Evolutionary conservation across 2,113 vertebrate genomes (phyloP).

Genomic region (Ictidomys tridecemlineatus): DNA sequence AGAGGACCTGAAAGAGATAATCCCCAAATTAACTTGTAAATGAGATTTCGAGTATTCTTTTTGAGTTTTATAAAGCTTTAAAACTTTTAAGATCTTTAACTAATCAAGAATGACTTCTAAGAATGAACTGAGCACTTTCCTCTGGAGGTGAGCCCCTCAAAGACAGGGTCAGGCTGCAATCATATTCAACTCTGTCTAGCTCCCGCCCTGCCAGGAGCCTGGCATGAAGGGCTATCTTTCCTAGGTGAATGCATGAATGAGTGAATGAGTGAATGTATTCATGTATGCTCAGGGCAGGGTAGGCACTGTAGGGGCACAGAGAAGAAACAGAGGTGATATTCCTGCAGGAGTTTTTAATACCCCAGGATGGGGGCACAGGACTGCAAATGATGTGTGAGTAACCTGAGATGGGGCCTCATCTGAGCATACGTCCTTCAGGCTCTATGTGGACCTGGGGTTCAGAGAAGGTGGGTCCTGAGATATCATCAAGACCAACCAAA

Average conservation of each 20-base stretch:
- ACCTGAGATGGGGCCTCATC: background rate
- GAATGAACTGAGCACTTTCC: conserved; percentile 26
- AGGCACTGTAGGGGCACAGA: background rate
- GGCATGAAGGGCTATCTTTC: background rate
- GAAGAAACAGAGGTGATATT: background rate
- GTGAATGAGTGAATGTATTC: background rate
- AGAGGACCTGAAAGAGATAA: conserved; percentile 57
- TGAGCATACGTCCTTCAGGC: background rate
- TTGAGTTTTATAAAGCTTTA: conserved; percentile 58
- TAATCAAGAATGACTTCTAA: conserved; percentile 67
- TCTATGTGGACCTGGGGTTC: background rate
- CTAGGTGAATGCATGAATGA: background rate
- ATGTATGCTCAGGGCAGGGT: background rate
- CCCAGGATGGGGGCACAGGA: background rate
- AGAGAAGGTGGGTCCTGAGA: background rate
- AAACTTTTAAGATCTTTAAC: conserved; percentile 64
- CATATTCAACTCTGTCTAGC: background rate
- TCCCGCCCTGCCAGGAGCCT: background rate
- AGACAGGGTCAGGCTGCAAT: background rate
- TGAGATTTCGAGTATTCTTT: conserved; percentile 67
- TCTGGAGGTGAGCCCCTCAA: conserved; percentile 43
- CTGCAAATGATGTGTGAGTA: background rate
- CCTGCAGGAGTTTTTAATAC: background rate
- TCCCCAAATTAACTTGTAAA: conserved; percentile 74
- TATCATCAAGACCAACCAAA: background rate